Percentiles rank a stretch among this genome's conserved stretches.
phyloP scores from a whole-genome alignment of 1,140 invertebrate genomes.

The Drosophila orosa region DNA sequence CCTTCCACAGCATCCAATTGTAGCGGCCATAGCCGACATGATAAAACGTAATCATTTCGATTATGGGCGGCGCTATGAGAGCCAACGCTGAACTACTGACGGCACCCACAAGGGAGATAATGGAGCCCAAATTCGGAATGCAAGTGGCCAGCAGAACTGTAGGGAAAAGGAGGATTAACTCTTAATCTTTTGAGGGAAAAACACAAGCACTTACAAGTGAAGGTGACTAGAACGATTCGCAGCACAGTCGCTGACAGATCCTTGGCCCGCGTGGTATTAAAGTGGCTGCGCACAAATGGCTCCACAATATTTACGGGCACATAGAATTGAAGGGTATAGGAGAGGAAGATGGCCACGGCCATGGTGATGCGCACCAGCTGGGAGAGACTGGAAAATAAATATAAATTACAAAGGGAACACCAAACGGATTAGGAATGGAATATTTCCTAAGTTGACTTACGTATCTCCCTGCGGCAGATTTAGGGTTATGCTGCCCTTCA shows the following conservation, averaged over 20 bases:
- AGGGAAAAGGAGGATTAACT: background rate
- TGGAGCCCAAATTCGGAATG: slow-evolving; percentile 94
- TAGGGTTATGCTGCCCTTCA: slow-evolving; percentile 93
- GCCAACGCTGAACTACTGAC: slow-evolving; percentile 95
- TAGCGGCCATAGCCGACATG: slow-evolving; percentile 87
- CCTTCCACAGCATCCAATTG: slow-evolving; percentile 89
- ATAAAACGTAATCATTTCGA: slow-evolving; percentile 94
- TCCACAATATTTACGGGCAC: slow-evolving; percentile 96
- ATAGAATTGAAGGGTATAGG: slow-evolving; percentile 96
- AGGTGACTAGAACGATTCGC: slow-evolving; percentile 88
- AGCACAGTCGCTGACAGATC: slow-evolving; percentile 88
- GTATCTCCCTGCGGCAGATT: slow-evolving; percentile 90
- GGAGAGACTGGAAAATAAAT: slow-evolving; percentile 88
- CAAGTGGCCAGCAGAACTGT: slow-evolving; percentile 92
- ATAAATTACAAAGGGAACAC: background rate
- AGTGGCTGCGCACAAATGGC: slow-evolving; percentile 88
- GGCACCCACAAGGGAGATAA: slow-evolving; percentile 96
- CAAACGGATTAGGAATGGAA: slow-evolving; percentile 2
- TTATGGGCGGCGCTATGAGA: slow-evolving; percentile 95
- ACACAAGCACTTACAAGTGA: slow-evolving; percentile 90
- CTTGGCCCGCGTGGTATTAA: slow-evolving; percentile 86
- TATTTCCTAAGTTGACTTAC: slow-evolving; percentile 85
- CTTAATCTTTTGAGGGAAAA: too few species aligned
- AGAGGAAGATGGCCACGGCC: slow-evolving; percentile 93
- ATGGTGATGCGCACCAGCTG: slow-evolving; percentile 92